phyloP scores from a whole-genome alignment of 2,797 vertebrate genomes.

The Odontamblyopus lacepedii region DNA sequence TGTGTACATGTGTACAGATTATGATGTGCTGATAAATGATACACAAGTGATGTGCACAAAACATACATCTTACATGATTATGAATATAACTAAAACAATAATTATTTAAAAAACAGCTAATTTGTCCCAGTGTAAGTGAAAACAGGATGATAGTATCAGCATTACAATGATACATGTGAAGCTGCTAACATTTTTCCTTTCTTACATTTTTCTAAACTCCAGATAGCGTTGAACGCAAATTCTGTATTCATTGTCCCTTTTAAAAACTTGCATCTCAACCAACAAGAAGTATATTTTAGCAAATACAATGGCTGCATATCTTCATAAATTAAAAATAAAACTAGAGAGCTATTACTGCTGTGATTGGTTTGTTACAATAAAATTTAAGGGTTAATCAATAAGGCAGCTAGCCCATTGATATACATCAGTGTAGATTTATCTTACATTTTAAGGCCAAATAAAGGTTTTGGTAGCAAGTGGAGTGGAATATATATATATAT shows the following conservation, averaged over 20 bases:
- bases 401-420: conserved; percentile 15
- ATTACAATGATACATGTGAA: conserved; percentile 28
- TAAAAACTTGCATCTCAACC: conserved; percentile 24
- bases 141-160: conserved; percentile 44
- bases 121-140: conserved; percentile 57
- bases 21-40: conserved; percentile 77
- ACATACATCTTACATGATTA: conserved; percentile 69
- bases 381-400: not conserved
- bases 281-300: not conserved
- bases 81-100: conserved; percentile 73
- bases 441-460: not conserved
- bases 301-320: not conserved
- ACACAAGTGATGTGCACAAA: conserved; percentile 80
- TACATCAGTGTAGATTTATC: not conserved
- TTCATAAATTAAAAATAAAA: not conserved
- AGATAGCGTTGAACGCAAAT: conserved; percentile 16
- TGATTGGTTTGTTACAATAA: not conserved
- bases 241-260: conserved; percentile 20
- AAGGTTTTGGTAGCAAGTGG: not conserved
- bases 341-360: not conserved
- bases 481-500: not conserved
- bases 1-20: conserved; percentile 84
- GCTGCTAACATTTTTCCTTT: conserved; percentile 42
- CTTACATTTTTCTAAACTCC: not conserved
- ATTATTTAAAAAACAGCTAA: conserved; percentile 42